These are phyloP conservation scores for Coccyzus lansbergi DNA, from an alignment of 2,797 vertebrate genomes.

Conservation along the genomic window DNA sequence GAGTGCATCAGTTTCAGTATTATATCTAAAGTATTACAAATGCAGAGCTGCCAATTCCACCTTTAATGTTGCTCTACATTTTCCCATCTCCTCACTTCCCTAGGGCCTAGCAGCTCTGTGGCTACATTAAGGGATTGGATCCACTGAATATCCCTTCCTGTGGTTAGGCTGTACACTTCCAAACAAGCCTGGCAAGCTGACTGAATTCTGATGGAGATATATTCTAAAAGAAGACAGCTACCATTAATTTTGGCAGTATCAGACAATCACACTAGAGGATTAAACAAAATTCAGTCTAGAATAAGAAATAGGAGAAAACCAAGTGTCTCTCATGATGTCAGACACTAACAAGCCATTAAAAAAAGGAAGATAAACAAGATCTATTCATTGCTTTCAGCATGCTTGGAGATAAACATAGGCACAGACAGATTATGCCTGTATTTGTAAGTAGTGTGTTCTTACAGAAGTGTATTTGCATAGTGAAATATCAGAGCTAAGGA, in stretches of 20 bases:
- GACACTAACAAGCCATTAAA: neutral
- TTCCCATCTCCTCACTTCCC: neutral
- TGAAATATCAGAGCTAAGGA: neutral
- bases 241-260: neutral
- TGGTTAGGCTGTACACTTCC: neutral
- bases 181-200: neutral
- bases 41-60: accelerated
- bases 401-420: neutral
- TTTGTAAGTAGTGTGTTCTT: neutral
- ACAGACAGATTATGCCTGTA: neutral
- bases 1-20: neutral
- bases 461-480: neutral
- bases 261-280: neutral
- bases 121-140: neutral
- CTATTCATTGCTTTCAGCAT: neutral
- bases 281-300: neutral
- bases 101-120: neutral
- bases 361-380: neutral
- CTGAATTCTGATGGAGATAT: neutral
- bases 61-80: neutral
- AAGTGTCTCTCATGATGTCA: accelerated
- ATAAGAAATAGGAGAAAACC: neutral
- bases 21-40: neutral
- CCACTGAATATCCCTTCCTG: neutral
- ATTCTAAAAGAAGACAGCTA: neutral